These are phyloP conservation scores for Pristionchus entomophagus DNA, from an alignment of 2,888 invertebrate species.

Conservation along the genomic window DNA sequence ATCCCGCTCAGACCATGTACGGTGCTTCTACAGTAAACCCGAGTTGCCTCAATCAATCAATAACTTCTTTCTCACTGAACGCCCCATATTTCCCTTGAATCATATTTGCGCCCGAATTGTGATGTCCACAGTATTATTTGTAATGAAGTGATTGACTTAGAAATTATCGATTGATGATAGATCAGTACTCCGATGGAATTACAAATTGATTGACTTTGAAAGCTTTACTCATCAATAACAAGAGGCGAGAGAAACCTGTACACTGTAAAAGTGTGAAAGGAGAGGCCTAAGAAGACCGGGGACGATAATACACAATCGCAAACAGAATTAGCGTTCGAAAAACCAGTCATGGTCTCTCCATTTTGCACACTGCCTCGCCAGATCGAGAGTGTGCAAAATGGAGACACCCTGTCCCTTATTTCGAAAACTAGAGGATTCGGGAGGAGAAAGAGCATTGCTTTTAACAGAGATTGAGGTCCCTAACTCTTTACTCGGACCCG, in stretches of 20 bases:
- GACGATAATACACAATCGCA: neutral
- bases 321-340: no score
- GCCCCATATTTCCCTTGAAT: slow-evolving; percentile 9
- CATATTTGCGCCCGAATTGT: neutral
- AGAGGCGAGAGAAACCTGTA: slow-evolving; percentile 6
- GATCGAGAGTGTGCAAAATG: no score
- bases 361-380: no score
- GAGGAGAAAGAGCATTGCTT: slow-evolving; percentile 45
- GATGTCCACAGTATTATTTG: neutral
- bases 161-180: no score
- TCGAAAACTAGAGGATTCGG: neutral
- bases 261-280: slow-evolving; percentile 30
- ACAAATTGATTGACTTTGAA: neutral
- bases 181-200: no score
- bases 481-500: slow-evolving; percentile 45
- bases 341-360: no score
- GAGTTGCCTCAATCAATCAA: slow-evolving; percentile 2
- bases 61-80: slow-evolving; percentile 21
- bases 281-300: slow-evolving; percentile 30
- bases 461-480: slow-evolving; percentile 48
- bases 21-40: slow-evolving; percentile 30
- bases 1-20: slow-evolving; percentile 29
- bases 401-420: no score
- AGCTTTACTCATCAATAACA: neutral
- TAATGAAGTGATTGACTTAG: neutral